Evolutionary conservation across 2,888 invertebrate genomes (phyloP), one percentile per base, ranked within the genome.

Genomic region (Limnephilus auricula): DNA sequence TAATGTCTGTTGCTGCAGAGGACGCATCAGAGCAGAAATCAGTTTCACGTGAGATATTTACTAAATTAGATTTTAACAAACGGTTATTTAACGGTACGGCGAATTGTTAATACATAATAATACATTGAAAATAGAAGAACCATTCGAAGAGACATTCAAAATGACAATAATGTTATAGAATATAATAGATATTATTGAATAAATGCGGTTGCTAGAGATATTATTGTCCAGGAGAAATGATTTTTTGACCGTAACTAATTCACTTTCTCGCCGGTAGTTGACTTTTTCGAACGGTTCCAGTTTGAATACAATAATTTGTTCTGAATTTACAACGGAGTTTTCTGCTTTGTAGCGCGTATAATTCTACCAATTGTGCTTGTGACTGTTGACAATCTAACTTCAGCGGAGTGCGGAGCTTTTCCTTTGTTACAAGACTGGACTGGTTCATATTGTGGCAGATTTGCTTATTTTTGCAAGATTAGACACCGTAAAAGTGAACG

Each of bases 331-430:
- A n/a, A 31, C 34, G 89, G 50, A 89, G 45, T 92, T 92, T 92
- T 92, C 90, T 89, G 91, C 92, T 92, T 86, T 87, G 86, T 85
- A 83, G 79, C 65, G 92, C 90, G 32, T 31, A 84, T 86, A 90
- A 90, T 88, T 78, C 87, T 18, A n/a, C 32, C 25, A 87, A 87
- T 87, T 85, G 85, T 85, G 40, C n/a, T 65, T 85, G 30, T 30
- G 85, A 45, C 40, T n/a, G 84, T n/a, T 37, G 34, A 37, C 40
- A 85, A 31, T 40, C n/a, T 85, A 45, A 13, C 15, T 65, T 65
- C 65, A 65, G 65, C 65, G 25, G 9, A 9, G 65, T 65, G 45
- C 34, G 45, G 45, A 13, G 45, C 37, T 40, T 45, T 40, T 32
- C 25, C 40, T 85, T 45, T 80, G 80, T 80, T 31, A 32, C 2